Evolutionary conservation across 2,113 vertebrate genomes (phyloP).

Genomic region (Gyps fulvus): DNA sequence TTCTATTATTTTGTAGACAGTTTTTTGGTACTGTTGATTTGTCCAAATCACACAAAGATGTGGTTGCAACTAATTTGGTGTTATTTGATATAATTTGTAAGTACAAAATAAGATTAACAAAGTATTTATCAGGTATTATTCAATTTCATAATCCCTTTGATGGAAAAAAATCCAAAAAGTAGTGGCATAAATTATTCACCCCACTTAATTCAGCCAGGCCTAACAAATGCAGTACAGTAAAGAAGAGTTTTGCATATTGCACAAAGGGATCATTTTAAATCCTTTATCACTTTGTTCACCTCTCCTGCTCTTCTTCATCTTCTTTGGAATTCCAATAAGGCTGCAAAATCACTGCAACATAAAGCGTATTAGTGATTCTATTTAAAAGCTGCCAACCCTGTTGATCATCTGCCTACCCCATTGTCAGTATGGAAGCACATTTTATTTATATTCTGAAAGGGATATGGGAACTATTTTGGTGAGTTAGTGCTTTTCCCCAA

Average conservation of each 20-base stretch:
- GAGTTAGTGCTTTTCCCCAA: not conserved
- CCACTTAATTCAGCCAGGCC: not conserved
- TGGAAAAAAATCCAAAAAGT: not conserved
- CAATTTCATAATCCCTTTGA: not conserved
- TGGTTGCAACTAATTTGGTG: not conserved
- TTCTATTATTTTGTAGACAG: not conserved
- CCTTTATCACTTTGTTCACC: slow-evolving; percentile 25
- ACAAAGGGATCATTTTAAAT: slow-evolving; percentile 31
- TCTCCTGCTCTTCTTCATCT: slow-evolving; percentile 2
- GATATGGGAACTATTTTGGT: not conserved
- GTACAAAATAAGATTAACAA: not conserved
- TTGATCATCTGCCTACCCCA: not conserved
- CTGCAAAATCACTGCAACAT: not conserved
- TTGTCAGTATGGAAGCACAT: not conserved
- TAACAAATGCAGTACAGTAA: not conserved
- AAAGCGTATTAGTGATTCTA: slow-evolving; percentile 38
- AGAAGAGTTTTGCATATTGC: not conserved
- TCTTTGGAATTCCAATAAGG: slow-evolving; percentile 50
- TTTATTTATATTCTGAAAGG: not conserved
- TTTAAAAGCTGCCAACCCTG: slow-evolving; percentile 26
- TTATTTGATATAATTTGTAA: not conserved
- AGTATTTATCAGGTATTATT: not conserved
- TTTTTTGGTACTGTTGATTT: not conserved
- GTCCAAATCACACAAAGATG: not conserved
- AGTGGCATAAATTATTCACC: not conserved